Conservation (phyloP, 2,888 invertebrate species). For the Aspidiotus rigidus region DNA sequence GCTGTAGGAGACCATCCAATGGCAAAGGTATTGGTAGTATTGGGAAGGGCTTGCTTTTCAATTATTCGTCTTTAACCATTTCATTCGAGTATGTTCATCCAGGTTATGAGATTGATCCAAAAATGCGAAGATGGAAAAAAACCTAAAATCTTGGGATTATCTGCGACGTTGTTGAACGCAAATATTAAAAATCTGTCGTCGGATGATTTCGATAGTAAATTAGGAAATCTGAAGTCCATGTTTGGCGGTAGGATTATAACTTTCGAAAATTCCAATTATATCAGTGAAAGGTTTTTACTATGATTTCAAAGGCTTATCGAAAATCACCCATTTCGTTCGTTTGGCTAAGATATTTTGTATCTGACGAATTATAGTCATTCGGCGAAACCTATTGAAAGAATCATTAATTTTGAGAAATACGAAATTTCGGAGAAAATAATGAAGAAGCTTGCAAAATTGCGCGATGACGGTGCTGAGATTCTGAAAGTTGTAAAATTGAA, state of each 20-base stretch:
- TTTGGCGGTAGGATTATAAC: conserved; percentile 59
- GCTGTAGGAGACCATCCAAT: conserved; percentile 74
- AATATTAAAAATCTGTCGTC: conserved; percentile 47
- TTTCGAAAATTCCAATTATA: conserved; percentile 7
- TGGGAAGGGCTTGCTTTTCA: conserved; percentile 4
- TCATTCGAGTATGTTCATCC: conserved; percentile 36
- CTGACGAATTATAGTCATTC: conserved; percentile 43
- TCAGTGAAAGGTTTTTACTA: background rate
- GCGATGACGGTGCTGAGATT: background rate
- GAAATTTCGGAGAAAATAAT: background rate
- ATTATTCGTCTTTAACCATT: conserved; percentile 37
- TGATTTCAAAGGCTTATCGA: background rate
- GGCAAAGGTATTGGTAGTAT: conserved; percentile 49
- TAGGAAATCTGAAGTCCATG: conserved; percentile 58
- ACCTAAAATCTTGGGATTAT: conserved; percentile 73
- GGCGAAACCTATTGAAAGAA: conserved; percentile 46
- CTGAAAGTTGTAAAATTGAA: conserved; percentile 6
- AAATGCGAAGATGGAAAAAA: conserved; percentile 40
- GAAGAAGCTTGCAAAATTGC: background rate
- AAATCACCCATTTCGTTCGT: too few relatives aligned
- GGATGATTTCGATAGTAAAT: conserved; percentile 43
- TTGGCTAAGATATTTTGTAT: too few relatives aligned
- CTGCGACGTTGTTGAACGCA: conserved; percentile 74
- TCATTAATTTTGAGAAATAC: conserved; percentile 34
- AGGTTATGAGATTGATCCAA: conserved; percentile 41